Evolutionary conservation across 2,113 vertebrate genomes (phyloP), one percentile per base, ranked within the genome.

Genomic region (Larimichthys polyactis): DNA sequence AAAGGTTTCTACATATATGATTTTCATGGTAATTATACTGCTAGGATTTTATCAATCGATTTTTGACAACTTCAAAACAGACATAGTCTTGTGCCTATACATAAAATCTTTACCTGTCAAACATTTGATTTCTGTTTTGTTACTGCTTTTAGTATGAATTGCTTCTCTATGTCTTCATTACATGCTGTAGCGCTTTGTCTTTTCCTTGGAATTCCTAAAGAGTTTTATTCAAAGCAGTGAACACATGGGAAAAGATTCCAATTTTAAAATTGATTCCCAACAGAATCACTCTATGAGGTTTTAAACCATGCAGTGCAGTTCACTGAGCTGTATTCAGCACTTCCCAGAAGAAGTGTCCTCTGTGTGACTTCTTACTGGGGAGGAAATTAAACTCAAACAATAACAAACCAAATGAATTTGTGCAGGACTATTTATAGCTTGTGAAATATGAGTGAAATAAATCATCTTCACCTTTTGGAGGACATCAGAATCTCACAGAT

Each of bases 281-380:
- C 73, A 72, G 86, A 76, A 80, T 87, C 44, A 24, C 77, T 75
- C 68, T 48, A 75, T 36, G 20, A 81, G 64, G 81, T 73, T 73
- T 65, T 68, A 85, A 81, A 86, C 78, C 72, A 66, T 54, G 58
- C 75, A 69, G 78, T 55, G 4, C 64, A 84, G 81, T 79, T 84
- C 77, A 81, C 71, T 81, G 79, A 83, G 84, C 87, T 85, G 83
- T 55, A 71, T 85, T 78, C 58, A 81, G 57, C 51, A 77, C 27
- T 79, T 82, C 78, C 83, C 14, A 43, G 77, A 87, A 82, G 81
- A 87, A 78, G 79, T 88, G 91, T 91, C 91, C 85, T 89, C 32
- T 82, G 82, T 24, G 63, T 87, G 88, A 92, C 90, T 89, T 88
- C 71, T 81, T 70, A 74, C 78, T 66, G 79, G 75, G 77, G 48